A percentile compares a stretch with the other conserved stretches of the same genome.
phyloP scores from a whole-genome alignment of 2,113 vertebrate genomes.

The Ammodytes marinus region DNA sequence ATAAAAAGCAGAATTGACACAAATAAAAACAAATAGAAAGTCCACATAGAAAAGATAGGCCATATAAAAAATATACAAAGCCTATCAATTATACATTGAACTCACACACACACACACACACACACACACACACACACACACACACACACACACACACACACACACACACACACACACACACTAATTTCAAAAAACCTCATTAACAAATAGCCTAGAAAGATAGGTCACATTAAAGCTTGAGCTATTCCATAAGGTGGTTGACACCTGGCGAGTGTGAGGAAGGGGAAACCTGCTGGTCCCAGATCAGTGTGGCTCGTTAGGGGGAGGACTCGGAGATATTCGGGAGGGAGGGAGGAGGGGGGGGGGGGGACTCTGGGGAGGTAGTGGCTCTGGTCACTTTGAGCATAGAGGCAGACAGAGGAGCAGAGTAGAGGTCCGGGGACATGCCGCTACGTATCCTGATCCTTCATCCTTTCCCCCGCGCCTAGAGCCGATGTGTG shows the following conservation, averaged over 20 bases:
- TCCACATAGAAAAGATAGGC: too few relatives aligned
- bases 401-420: neutral
- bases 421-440: neutral
- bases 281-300: conserved; percentile 49
- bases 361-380: neutral
- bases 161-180: too few relatives aligned
- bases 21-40: too few relatives aligned
- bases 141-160: too few relatives aligned
- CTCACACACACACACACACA: too few relatives aligned
- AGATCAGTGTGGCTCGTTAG: conserved; percentile 43
- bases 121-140: too few relatives aligned
- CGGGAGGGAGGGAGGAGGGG: conserved; percentile 42
- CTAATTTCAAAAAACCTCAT: too few relatives aligned
- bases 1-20: too few relatives aligned
- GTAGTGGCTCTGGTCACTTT: conserved; percentile 14
- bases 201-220: neutral
- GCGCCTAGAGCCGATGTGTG: neutral
- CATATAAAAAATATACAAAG: too few relatives aligned
- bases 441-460: neutral
- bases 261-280: conserved; percentile 47
- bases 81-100: too few relatives aligned
- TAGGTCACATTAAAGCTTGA: neutral
- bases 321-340: conserved; percentile 52
- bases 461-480: neutral
- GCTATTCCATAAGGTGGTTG: neutral